phyloP scores from a whole-genome alignment of 2,113 vertebrate species.

The Cyanistes caeruleus region DNA sequence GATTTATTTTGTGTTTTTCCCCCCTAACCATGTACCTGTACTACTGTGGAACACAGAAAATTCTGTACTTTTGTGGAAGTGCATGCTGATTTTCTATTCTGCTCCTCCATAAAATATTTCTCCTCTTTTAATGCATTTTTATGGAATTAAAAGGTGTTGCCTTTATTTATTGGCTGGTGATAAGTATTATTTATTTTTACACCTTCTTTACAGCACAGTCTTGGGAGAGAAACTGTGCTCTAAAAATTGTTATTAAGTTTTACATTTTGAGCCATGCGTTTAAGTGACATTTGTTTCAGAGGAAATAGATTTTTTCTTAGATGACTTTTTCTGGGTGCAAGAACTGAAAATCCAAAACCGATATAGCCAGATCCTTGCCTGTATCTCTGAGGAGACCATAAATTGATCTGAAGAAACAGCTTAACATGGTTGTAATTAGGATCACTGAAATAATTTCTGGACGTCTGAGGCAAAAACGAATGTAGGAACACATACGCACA shows the following conservation, averaged over 20 bases:
- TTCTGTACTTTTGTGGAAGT: background rate
- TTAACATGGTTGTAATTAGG: background rate
- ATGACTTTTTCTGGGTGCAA: slow-evolving; percentile 18
- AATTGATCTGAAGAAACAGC: background rate
- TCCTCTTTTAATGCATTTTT: background rate
- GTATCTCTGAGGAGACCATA: background rate
- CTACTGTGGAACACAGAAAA: background rate
- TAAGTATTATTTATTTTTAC: slow-evolving; percentile 13
- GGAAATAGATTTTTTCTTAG: background rate
- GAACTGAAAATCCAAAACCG: background rate
- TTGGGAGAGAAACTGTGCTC: slow-evolving; percentile 58
- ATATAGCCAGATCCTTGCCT: background rate
- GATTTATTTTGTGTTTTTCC: background rate
- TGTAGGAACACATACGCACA: background rate
- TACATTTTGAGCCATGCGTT: slow-evolving; percentile 22
- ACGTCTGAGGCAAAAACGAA: background rate
- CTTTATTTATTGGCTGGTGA: slow-evolving; percentile 7
- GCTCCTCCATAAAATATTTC: background rate
- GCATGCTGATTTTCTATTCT: background rate
- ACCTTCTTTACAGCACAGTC: slow-evolving; percentile 37
- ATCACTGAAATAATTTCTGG: background rate
- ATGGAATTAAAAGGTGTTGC: background rate
- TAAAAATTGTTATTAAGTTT: slow-evolving; percentile 39
- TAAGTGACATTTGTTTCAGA: slow-evolving; percentile 1
- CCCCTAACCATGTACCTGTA: background rate